Base-by-base conservation (phyloP, 2,888 invertebrate genomes). In the Dicyrtoma fusca region DNA sequence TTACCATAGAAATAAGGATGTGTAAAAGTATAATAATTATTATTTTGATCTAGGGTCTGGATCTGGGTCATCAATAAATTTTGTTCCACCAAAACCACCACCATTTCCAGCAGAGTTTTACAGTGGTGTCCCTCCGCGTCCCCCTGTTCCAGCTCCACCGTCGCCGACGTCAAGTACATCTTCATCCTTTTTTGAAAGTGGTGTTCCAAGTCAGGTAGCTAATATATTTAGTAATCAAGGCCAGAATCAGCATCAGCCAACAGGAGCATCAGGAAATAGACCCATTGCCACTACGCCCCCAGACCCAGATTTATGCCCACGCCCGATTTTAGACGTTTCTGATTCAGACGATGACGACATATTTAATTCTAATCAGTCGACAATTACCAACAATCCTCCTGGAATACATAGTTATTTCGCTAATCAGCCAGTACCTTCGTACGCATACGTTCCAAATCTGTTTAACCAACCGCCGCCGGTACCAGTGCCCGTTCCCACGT, bases 341-440 rank as follows among this genome's bases (percentile, higher is more conserved):
- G 49, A 49, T 11, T 64, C 64, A 3, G 59, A 44, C 8, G 69
- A 64, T 4, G 49, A 64, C 10, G 64, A 64, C 21, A 23, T 64
- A n/a, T 64, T 64, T 64, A 49, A 64, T 21, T 25, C 64, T 3
- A 51, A 6, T n/a, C 11, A 51, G 51, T 51, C 51, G 25, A n/a
- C n/a, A n/a, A n/a, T n/a, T n/a, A n/a, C n/a, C n/a, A n/a, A n/a
- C n/a, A n/a, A 34, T 34, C 3, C 34, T 34, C 8, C 34, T 34
- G 34, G 34, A 5, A 34, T 34, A 34, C 34, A 34, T 5, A 34
- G 34, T 34, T 8, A 34, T 34, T 34, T 34, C 8, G 3, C 8
- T 34, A 34, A 34, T 34, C 34, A 34, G 8, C 4, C 34, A 34
- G 34, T 34, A 34, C 34, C 34, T 34, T 34, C 34, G 34, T 34